A percentile compares a stretch with the other conserved stretches of the same genome.
Evolutionary conservation across 2,113 vertebrate species (phyloP).

Genomic region (Aphelocoma coerulescens): DNA sequence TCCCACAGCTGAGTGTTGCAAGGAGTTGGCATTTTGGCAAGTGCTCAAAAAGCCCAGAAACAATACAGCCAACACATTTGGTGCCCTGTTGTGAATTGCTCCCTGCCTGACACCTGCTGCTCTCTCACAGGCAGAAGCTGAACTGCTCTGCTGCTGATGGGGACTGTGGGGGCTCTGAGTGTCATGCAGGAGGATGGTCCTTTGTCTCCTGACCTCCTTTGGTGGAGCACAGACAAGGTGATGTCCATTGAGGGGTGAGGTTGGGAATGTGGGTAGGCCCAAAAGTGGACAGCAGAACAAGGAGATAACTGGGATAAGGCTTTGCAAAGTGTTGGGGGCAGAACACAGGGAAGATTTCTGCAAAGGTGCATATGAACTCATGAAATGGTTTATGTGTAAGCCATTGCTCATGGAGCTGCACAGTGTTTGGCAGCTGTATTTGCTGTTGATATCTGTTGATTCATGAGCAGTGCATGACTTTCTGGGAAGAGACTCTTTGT

Average conservation of each 20-base stretch:
- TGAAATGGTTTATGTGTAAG: neutral
- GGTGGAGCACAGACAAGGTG: neutral
- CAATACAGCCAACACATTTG: neutral
- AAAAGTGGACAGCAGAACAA: neutral
- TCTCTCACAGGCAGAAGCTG: neutral
- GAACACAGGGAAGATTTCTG: neutral
- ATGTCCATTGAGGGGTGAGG: neutral
- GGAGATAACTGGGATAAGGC: neutral
- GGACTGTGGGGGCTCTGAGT: neutral
- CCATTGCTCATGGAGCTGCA: neutral
- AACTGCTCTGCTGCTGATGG: neutral
- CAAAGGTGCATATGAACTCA: neutral
- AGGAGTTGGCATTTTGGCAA: neutral
- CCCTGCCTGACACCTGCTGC: neutral
- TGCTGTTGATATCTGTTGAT: neutral
- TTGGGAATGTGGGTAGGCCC: neutral
- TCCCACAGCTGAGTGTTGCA: neutral
- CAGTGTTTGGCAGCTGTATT: neutral
- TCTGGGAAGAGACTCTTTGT: neutral
- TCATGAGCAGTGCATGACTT: neutral
- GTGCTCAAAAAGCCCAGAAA: neutral
- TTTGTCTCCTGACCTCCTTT: neutral
- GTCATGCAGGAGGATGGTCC: neutral
- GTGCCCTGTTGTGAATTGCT: neutral
- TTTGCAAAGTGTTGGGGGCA: neutral